These are phyloP conservation scores for Drosophila yooni DNA, from an alignment of 2,888 invertebrate genomes.

Conservation along the genomic window DNA sequence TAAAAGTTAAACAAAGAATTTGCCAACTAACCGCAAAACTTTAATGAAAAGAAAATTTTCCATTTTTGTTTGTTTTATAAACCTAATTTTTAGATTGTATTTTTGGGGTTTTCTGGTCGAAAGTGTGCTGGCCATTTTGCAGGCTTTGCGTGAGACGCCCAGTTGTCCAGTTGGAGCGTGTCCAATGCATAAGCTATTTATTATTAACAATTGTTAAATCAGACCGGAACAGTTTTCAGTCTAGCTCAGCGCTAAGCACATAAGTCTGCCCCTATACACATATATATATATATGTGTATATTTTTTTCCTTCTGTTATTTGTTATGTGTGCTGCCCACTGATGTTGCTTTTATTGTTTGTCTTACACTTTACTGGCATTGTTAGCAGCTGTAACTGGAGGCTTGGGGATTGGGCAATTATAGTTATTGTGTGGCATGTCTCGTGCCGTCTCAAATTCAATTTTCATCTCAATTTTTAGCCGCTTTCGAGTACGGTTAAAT, in stretches of 20 bases:
- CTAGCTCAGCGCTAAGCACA: slow-evolving; percentile 25
- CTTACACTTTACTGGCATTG: slow-evolving; percentile 69
- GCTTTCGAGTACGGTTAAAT: slow-evolving; percentile 72
- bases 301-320: slow-evolving; percentile 36
- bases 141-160: slow-evolving; percentile 53
- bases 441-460: slow-evolving; percentile 78
- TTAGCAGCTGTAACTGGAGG: slow-evolving; percentile 45
- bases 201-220: slow-evolving; percentile 83
- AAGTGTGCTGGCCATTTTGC: slow-evolving; percentile 36
- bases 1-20: slow-evolving; percentile 22
- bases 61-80: not conserved
- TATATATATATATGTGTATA: not conserved
- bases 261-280: slow-evolving; percentile 1
- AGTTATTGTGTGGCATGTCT: slow-evolving; percentile 29
- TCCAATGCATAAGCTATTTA: slow-evolving; percentile 80
- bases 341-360: slow-evolving; percentile 59
- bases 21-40: slow-evolving; percentile 28
- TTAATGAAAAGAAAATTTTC: slow-evolving; percentile 44
- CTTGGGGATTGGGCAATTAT: not conserved
- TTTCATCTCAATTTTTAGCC: slow-evolving; percentile 63
- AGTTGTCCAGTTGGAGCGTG: slow-evolving; percentile 50
- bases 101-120: slow-evolving; percentile 26
- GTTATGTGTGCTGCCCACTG: slow-evolving; percentile 58
- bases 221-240: slow-evolving; percentile 82
- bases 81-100: not conserved